These are phyloP conservation scores for Gymnoscopelus microlampas DNA, from an alignment of 2,797 vertebrate species.

Conservation along the genomic window DNA sequence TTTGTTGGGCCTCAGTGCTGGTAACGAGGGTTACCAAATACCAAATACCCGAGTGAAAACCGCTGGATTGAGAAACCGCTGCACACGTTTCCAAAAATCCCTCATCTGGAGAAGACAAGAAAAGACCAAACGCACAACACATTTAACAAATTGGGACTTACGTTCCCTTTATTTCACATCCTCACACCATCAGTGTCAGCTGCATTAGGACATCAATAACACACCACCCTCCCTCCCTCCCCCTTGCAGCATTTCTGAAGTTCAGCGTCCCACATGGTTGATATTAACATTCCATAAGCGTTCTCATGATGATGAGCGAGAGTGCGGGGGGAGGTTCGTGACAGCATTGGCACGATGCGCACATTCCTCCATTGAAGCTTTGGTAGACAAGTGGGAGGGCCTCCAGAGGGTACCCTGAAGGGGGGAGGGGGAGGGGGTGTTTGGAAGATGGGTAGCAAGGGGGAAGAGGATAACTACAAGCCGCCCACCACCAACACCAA, in stretches of 20 bases:
- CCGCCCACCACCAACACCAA: constrained; percentile 4
- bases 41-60: constrained; percentile 70
- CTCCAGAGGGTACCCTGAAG: constrained; percentile 38
- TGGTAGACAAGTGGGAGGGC: constrained; percentile 51
- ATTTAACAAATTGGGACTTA: constrained; percentile 25
- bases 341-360: constrained; percentile 64
- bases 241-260: constrained; percentile 46
- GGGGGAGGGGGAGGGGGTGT: constrained; percentile 18
- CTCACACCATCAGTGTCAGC: constrained; percentile 32
- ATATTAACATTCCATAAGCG: constrained; percentile 81
- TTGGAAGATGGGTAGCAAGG: constrained; percentile 20
- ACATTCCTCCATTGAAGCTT: constrained; percentile 67
- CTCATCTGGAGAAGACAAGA: constrained; percentile 41
- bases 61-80: constrained; percentile 48
- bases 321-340: constrained; percentile 63
- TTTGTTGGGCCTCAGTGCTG: constrained; percentile 73
- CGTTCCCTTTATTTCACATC: constrained; percentile 46
- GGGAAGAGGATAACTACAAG: constrained; percentile 15
- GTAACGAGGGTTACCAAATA: constrained; percentile 70
- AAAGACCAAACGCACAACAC: constrained; percentile 8
- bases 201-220: constrained; percentile 60
- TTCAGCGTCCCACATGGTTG: constrained; percentile 74
- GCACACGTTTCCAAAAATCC: constrained; percentile 57
- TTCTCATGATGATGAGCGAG: constrained; percentile 72
- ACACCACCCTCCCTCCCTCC: constrained; percentile 32